These are phyloP conservation scores for Phaethornis superciliosus DNA, from an alignment of 2,113 vertebrate genomes.

Conservation along the genomic window DNA sequence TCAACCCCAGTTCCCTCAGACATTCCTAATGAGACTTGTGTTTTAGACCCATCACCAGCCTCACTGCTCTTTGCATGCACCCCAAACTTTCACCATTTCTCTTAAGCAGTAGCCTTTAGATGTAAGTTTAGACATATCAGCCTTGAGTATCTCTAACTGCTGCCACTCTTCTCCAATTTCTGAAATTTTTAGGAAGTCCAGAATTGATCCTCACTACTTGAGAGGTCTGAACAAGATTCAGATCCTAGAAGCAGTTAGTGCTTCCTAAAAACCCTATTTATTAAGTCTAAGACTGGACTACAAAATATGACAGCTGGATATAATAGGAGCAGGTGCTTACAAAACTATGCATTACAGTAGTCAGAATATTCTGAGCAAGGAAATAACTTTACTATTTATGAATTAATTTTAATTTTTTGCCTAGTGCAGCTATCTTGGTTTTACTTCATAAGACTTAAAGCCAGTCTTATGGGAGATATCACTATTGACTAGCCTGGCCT, in stretches of 20 bases:
- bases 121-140: neutral
- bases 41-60: neutral
- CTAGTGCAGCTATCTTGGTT: neutral
- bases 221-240: neutral
- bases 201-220: neutral
- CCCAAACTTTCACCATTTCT: neutral
- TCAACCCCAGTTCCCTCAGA: neutral
- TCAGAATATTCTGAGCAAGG: neutral
- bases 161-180: neutral
- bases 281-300: neutral
- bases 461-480: neutral
- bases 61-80: fast-evolving
- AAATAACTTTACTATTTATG: neutral
- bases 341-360: neutral
- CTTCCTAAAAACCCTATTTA: neutral
- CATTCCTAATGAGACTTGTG: neutral
- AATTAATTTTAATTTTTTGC: neutral
- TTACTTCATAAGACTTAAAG: neutral
- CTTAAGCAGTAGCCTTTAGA: neutral
- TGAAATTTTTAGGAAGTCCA: neutral
- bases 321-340: neutral
- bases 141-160: neutral
- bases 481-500: neutral
- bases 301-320: neutral
- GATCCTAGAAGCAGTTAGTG: neutral